These are phyloP conservation scores for Pangasius larnaudii DNA, from an alignment of 2,797 vertebrate species.

Conservation along the genomic window DNA sequence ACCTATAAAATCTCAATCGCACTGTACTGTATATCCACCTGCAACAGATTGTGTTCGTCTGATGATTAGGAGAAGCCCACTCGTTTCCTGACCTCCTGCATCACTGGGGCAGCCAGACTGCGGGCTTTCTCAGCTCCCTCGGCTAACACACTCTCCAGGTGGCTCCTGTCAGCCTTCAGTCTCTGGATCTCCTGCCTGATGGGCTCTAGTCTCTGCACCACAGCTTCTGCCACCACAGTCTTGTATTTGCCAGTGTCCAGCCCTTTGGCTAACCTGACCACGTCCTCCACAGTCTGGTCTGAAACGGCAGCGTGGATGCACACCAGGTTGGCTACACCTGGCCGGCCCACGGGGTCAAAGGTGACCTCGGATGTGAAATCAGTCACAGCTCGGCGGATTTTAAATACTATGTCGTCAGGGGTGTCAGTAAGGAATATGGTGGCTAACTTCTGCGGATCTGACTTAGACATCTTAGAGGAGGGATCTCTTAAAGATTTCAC, in stretches of 20 bases:
- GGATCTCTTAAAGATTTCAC: conserved; percentile 93
- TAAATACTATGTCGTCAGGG: conserved; percentile 86
- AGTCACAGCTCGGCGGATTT: conserved; percentile 91
- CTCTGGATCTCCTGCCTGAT: conserved; percentile 83
- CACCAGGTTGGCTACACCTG: conserved; percentile 91
- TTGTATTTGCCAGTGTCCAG: conserved; percentile 90
- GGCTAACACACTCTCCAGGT: conserved; percentile 81
- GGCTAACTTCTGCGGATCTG: conserved; percentile 85
- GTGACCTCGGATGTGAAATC: conserved; percentile 94
- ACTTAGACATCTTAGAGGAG: conserved; percentile 93
- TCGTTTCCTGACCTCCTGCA: conserved; percentile 79
- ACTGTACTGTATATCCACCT: background rate
- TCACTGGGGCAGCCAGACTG: conserved; percentile 82
- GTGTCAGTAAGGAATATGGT: conserved; percentile 85
- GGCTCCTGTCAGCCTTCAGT: conserved; percentile 76
- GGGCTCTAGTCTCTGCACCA: conserved; percentile 85
- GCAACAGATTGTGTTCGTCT: background rate
- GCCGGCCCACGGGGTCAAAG: conserved; percentile 83
- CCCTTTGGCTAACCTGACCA: conserved; percentile 74
- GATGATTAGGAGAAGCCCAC: conserved; percentile 84
- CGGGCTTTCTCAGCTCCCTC: conserved; percentile 79
- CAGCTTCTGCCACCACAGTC: conserved; percentile 82
- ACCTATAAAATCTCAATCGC: background rate
- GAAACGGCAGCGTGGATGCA: conserved; percentile 84
- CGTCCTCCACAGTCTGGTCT: conserved; percentile 75